Percentiles rank a stretch among this genome's conserved stretches.
phyloP scores from a whole-genome alignment of 2,113 vertebrate species.

The Pyxicephalus adspersus region DNA sequence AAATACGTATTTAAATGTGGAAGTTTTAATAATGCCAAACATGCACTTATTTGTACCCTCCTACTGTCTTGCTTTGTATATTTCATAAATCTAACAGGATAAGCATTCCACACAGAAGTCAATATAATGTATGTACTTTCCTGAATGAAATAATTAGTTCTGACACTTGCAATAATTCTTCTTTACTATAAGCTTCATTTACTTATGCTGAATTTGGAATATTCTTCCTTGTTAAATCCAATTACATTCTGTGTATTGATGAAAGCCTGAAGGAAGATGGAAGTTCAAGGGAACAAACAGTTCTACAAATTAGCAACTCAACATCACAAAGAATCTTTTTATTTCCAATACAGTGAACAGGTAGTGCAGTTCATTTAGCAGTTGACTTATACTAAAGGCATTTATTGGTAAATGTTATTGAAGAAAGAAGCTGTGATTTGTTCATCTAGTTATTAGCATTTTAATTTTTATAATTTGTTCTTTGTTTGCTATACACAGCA shows the following conservation, averaged over 20 bases:
- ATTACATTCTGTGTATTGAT: constrained; percentile 30
- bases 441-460: not conserved
- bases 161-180: constrained; percentile 3
- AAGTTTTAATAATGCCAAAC: too few relatives aligned
- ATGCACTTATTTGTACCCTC: too few relatives aligned
- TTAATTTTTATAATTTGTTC: not conserved
- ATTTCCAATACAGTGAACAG: constrained; percentile 38
- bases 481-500: not conserved
- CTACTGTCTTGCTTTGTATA: too few relatives aligned
- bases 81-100: too few relatives aligned
- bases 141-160: not conserved
- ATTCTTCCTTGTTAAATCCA: constrained; percentile 35
- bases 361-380: constrained; percentile 22
- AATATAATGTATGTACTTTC: not conserved
- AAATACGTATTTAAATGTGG: too few relatives aligned
- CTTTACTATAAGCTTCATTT: constrained; percentile 1
- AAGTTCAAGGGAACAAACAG: constrained; percentile 37
- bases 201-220: constrained; percentile 10
- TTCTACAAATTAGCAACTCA: constrained; percentile 28
- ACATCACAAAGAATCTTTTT: constrained; percentile 33
- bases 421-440: not conserved
- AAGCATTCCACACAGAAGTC: too few relatives aligned
- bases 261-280: constrained; percentile 32
- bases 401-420: not conserved
- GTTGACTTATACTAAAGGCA: not conserved